Percentiles rank a stretch among this genome's conserved stretches.
Evolutionary conservation across 2,888 invertebrate species (phyloP).

Genomic region (Plebejus anna): DNA sequence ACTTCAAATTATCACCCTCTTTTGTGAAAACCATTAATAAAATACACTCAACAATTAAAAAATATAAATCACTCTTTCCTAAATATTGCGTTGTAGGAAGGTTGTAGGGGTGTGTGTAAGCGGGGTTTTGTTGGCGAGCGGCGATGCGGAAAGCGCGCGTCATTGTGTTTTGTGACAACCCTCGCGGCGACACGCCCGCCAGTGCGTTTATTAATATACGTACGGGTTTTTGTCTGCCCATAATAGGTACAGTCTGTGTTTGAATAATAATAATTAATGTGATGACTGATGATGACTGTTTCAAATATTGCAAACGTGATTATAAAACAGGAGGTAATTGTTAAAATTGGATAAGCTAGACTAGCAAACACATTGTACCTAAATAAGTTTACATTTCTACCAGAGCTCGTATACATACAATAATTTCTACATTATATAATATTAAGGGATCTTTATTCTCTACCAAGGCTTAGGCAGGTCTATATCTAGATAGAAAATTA

Average conservation of each 20-base stretch:
- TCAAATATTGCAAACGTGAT: no score
- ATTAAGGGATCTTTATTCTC: no score
- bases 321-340: no score
- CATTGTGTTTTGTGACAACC: slow-evolving; percentile 59
- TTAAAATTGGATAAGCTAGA: no score
- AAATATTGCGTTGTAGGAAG: slow-evolving; percentile 45
- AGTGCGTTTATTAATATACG: slow-evolving; percentile 9
- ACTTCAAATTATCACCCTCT: neutral
- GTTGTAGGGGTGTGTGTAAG: slow-evolving; percentile 57
- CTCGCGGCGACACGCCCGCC: slow-evolving; percentile 47
- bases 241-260: neutral
- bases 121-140: slow-evolving; percentile 59
- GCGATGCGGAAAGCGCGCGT: slow-evolving; percentile 57
- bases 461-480: no score
- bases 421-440: no score
- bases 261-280: no score
- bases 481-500: no score
- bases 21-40: slow-evolving; percentile 4
- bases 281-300: no score
- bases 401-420: no score
- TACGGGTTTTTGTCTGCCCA: slow-evolving; percentile 12
- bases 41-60: slow-evolving; percentile 9
- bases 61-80: slow-evolving; percentile 17
- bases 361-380: no score
- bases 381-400: no score